Base-by-base conservation (phyloP, 2,113 vertebrate species). In the Petromus typicus region DNA sequence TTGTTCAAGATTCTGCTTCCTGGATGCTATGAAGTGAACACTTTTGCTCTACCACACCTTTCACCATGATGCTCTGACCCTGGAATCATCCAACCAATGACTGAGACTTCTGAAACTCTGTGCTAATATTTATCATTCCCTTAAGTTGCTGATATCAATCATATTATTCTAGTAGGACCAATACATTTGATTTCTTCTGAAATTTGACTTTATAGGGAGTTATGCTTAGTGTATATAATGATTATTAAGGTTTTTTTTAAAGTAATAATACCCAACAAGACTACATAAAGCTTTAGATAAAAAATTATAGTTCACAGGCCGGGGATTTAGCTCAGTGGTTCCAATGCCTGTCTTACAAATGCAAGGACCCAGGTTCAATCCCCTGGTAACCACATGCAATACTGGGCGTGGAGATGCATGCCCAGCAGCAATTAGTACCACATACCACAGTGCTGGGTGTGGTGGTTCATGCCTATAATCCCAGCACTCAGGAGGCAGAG, bases 201-300 rank as follows among this genome's bases (percentile, higher is more conserved):
- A 91, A 81, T 16, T 17, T 17, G 20, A 61, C n/a, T 90, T 85
- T 71, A 69, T 76, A 17, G 45, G 7, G 22, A 71, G 16, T 51
- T 82, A 43, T 51, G 4, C n/a, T 86, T 79, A 32, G 12, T 27
- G 7, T 6, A 12, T 12, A 86, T 3, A 9, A 69, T 63, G 27
- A 45, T 94, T 40, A 57, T 57, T 86, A 69, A 56, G 40, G 17
- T 57, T 92, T 16, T n/a, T 93, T 40, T 69, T 89, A 79, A n/a
- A n/a, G 11, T 67, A 51, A 25, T 18, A 94, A 71, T 16, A 57
- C 8, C 32, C 25, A 71, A 25, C 10, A 89, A 63, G 32, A 43
- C n/a, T 37, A n/a, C 23, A 32, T 89, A 51, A 14, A 82, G 22
- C 9, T 66, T 23, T 43, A 51, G 30, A 61, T 3, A 32, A 45